phyloP scores from a whole-genome alignment of 1,140 invertebrate species.

The Apis mellifera region Amel_HAv3.1 CM009931.2:16951001-16951500 shows the following conservation, averaged over 20 bases:
- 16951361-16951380: slow-evolving; percentile 31
- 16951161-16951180: neutral
- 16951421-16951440: slow-evolving; percentile 40
- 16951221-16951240: slow-evolving; percentile 20
- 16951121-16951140: neutral
- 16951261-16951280: slow-evolving; percentile 34
- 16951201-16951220: slow-evolving; percentile 7
- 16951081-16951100: neutral
- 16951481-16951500: slow-evolving; percentile 29
- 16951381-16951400: slow-evolving; percentile 51
- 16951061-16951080: neutral
- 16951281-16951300: slow-evolving; percentile 2
- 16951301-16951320: slow-evolving; percentile 33
- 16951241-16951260: slow-evolving; percentile 33
- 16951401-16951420: slow-evolving; percentile 40
- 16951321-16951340: slow-evolving; percentile 39
- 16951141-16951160: neutral
- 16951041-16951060: slow-evolving; percentile 6
- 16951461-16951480: slow-evolving; percentile 45
- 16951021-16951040: slow-evolving; percentile 18
- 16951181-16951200: neutral
- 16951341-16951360: slow-evolving; percentile 13
- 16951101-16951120: slow-evolving; percentile 6
- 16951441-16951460: slow-evolving; percentile 37
- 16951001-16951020: slow-evolving; percentile 57